These are phyloP conservation scores for Drosophila nasuta DNA, from an alignment of 1,140 invertebrate species.

Conservation along the genomic window DNA sequence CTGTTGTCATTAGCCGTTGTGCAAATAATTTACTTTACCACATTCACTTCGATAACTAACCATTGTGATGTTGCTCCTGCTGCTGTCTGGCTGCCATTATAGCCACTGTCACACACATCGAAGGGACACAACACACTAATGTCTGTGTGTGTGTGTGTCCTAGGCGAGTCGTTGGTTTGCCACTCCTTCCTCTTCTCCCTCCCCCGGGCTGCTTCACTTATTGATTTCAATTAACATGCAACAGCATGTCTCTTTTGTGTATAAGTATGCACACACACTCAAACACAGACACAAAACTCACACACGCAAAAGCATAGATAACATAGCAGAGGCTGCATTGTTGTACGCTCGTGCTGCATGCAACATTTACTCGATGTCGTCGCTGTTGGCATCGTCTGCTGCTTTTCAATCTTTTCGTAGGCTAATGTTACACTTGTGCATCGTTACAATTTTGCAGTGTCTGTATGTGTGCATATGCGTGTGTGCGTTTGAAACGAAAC, in stretches of 20 bases:
- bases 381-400: slow-evolving; percentile 45
- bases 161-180: slow-evolving; percentile 31
- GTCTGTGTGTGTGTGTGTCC: slow-evolving; percentile 18
- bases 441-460: slow-evolving; percentile 64
- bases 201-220: slow-evolving; percentile 60
- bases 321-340: slow-evolving; percentile 41
- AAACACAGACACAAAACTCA: slow-evolving; percentile 5
- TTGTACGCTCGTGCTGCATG: slow-evolving; percentile 44
- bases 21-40: slow-evolving; percentile 80
- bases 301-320: slow-evolving; percentile 6
- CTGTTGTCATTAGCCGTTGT: slow-evolving; percentile 77
- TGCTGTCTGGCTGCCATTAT: slow-evolving; percentile 63
- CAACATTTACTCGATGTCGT: slow-evolving; percentile 44
- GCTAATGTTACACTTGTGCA: slow-evolving; percentile 82
- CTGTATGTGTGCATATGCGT: slow-evolving; percentile 8
- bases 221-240: slow-evolving; percentile 84
- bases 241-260: slow-evolving; percentile 77
- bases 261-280: slow-evolving; percentile 33
- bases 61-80: slow-evolving; percentile 70
- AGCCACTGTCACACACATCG: slow-evolving; percentile 49
- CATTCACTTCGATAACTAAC: slow-evolving; percentile 80
- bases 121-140: slow-evolving; percentile 23
- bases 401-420: slow-evolving; percentile 80
- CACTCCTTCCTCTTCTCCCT: background rate
- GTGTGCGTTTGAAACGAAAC: background rate